phyloP scores from a whole-genome alignment of 1,140 invertebrate genomes.

The Dendrolimus punctatus region DNA sequence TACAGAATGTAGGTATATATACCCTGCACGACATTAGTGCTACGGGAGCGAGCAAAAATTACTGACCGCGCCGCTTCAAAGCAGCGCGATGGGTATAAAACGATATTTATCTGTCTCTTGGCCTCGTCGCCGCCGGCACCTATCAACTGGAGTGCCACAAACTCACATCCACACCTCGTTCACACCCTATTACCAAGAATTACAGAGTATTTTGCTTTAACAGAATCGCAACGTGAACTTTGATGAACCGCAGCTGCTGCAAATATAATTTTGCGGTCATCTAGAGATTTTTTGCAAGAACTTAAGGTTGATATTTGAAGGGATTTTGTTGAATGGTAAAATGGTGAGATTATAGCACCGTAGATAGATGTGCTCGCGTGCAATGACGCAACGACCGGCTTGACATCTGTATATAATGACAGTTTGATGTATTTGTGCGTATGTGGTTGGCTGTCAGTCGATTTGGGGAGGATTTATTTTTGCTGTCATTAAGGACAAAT shows the following conservation, averaged over 20 bases:
- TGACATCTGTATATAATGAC: slow-evolving; percentile 18
- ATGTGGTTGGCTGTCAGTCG: slow-evolving; percentile 2
- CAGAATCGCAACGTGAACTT: background rate
- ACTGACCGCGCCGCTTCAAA: slow-evolving; percentile 38
- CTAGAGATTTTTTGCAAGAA: too few relatives aligned
- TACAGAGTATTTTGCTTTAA: slow-evolving; percentile 7
- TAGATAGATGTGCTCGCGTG: slow-evolving; percentile 20
- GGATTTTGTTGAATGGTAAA: background rate
- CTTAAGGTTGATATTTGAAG: too few relatives aligned
- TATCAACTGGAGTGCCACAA: slow-evolving; percentile 25
- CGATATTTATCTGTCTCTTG: slow-evolving; percentile 54
- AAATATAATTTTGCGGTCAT: background rate
- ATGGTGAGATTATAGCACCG: slow-evolving; percentile 11
- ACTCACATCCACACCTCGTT: slow-evolving; percentile 14
- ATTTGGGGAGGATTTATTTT: slow-evolving; percentile 3
- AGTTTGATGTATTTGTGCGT: slow-evolving; percentile 11
- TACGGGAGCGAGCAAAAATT: slow-evolving; percentile 25
- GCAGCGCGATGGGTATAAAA: slow-evolving; percentile 28
- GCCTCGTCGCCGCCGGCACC: slow-evolving; percentile 40
- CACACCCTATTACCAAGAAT: background rate
- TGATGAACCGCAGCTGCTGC: too few relatives aligned
- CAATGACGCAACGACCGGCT: slow-evolving; percentile 18
- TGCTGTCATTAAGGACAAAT: background rate
- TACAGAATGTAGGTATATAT: background rate
- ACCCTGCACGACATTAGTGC: background rate